A percentile compares a stretch with the other conserved stretches of the same genome.
Evolutionary conservation across 2,888 invertebrate species (phyloP).

Genomic region (Bellardia bayeri): DNA sequence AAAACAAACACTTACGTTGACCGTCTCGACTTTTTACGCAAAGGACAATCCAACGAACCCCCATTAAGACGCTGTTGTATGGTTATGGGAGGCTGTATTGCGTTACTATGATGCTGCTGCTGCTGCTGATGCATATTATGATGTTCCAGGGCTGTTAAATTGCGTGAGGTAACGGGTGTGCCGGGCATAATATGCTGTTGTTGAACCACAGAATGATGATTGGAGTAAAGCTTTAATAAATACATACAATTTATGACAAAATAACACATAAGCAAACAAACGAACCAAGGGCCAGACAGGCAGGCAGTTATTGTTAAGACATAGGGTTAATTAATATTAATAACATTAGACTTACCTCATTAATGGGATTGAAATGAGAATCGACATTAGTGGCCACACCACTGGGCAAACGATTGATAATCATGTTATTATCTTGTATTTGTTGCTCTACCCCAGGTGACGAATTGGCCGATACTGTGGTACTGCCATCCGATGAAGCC

Average conservation of each 20-base stretch:
- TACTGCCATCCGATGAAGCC: constrained; percentile 88
- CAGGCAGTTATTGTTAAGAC: background rate
- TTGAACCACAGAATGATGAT: constrained; percentile 79
- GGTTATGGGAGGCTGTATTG: constrained; percentile 63
- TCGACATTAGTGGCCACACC: constrained; percentile 75
- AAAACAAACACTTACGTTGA: constrained; percentile 88
- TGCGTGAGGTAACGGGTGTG: constrained; percentile 80
- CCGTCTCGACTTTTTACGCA: constrained; percentile 96
- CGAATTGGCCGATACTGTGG: constrained; percentile 94
- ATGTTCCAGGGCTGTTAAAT: constrained; percentile 77
- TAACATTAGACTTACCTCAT: constrained; percentile 78
- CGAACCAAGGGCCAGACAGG: background rate
- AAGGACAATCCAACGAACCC: constrained; percentile 85
- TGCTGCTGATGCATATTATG: constrained; percentile 73
- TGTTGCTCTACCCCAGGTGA: constrained; percentile 89
- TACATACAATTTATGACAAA: constrained; percentile 22
- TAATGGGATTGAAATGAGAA: constrained; percentile 84
- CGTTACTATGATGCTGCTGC: constrained; percentile 65
- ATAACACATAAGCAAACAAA: constrained; percentile 32
- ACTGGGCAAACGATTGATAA: constrained; percentile 78
- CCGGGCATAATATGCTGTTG: constrained; percentile 76
- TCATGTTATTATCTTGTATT: constrained; percentile 83
- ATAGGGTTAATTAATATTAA: background rate
- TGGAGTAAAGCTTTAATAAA: constrained; percentile 80
- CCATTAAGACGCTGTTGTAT: constrained; percentile 80